A percentile compares a stretch with the other conserved stretches of the same genome.
phyloP scores from a whole-genome alignment of 2,888 invertebrate species.

The Aporophyla nigra region DNA sequence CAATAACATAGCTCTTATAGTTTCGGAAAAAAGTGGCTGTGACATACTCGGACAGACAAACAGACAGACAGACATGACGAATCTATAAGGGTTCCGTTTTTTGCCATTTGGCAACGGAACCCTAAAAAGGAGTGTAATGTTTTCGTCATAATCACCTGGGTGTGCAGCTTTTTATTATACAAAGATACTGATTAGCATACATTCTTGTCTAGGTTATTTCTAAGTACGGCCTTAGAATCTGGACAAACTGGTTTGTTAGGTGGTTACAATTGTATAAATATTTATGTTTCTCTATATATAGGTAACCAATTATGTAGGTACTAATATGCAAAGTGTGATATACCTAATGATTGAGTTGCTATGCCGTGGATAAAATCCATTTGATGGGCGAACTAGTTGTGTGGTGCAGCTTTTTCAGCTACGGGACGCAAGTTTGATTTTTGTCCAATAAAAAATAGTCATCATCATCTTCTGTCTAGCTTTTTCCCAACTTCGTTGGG shows the following conservation, averaged over 20 bases:
- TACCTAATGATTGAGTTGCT: neutral
- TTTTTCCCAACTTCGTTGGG: too few relatives aligned
- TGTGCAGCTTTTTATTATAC: slow-evolving; percentile 6
- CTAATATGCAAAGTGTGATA: neutral
- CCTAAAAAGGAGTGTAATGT: neutral
- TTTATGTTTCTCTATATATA: neutral
- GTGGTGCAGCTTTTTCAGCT: neutral
- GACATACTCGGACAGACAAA: too few relatives aligned
- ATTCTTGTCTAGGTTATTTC: slow-evolving; percentile 56
- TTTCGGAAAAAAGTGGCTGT: too few relatives aligned
- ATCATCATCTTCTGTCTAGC: too few relatives aligned
- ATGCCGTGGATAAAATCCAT: neutral
- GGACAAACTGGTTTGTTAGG: slow-evolving; percentile 43
- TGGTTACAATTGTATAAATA: slow-evolving; percentile 23
- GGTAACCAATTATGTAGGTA: neutral
- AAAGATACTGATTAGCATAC: slow-evolving; percentile 36
- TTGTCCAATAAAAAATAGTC: neutral
- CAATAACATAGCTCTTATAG: too few relatives aligned
- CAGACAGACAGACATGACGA: too few relatives aligned
- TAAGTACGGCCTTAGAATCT: slow-evolving; percentile 53
- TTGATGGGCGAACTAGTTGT: neutral
- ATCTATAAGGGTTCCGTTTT: too few relatives aligned
- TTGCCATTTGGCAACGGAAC: too few relatives aligned
- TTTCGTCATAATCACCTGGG: neutral
- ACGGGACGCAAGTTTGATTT: neutral